Base-by-base conservation (phyloP, 2,888 invertebrate genomes). In the Glyphotaelius pellucidus region DNA sequence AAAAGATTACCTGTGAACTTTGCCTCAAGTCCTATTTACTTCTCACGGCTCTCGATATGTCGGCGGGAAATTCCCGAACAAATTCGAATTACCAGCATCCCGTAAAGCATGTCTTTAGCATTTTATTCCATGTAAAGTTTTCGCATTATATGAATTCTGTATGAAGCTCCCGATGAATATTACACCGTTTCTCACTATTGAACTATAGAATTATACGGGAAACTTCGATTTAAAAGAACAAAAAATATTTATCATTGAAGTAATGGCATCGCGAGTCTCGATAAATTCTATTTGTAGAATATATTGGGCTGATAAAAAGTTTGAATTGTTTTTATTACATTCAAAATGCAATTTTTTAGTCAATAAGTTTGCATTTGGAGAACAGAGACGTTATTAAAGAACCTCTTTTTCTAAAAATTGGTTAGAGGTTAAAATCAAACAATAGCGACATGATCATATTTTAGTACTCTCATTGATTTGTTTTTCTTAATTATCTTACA, bases 111-210 rank as follows among this genome's bases (percentile, higher is more conserved):
- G 91, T 90, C 91, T 85, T 91, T 90, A 91, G 87, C 90, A 90
- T 93, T 92, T 92, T 93, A 92, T 92, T 91, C 92, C 91, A 32
- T 52, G 90, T 90, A 89, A 93, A 93, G 91, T 92, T 93, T 93
- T 93, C 93, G 86, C 93, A 92, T 92, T 91, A 93, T 92, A 85
- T 89, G 93, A 93, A 93, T 93, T 91, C 92, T 91, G 91, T 93
- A 92, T 93, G 91, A 91, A 92, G 91, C 80, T 90, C 89, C 91
- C 90, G 89, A 89, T 88, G 92, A 83, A 88, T 89, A 81, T 88
- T 42, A 81, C 90, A 79, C 79, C 88, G 88, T 38, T 85, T 52
- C 80, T 80, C 86, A 88, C 90, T 80, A 47, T 47, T 31, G 67
- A 89, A 84, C 89, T 91, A 91, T 92, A 79, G 89, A 92, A 92